A percentile compares a stretch with the other conserved stretches of the same genome.
These are phyloP conservation scores for Xiphophorus birchmanni DNA, from an alignment of 2,797 vertebrate species.

Conservation along the genomic window DNA sequence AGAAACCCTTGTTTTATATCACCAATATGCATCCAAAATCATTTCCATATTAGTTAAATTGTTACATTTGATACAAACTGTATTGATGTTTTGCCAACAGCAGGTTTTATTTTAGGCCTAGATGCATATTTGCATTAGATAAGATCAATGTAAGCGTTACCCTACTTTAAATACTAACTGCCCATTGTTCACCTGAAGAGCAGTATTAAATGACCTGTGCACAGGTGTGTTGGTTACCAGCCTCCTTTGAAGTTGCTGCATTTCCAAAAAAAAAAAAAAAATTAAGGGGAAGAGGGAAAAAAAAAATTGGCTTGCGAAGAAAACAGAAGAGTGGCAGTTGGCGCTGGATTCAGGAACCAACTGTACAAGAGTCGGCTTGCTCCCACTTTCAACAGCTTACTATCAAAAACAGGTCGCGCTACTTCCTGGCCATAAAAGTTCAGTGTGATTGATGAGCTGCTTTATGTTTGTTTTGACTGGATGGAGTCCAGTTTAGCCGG, in stretches of 20 bases:
- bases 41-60: not conserved
- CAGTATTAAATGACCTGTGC: constrained; percentile 14
- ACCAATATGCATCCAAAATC: not conserved
- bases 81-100: not conserved
- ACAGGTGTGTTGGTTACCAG: constrained; percentile 38
- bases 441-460: constrained; percentile 69
- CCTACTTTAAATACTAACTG: constrained; percentile 21
- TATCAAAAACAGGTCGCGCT: constrained; percentile 72
- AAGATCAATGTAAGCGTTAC: constrained; percentile 7
- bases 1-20: not conserved
- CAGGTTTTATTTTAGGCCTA: not conserved
- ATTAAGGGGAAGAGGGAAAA: not conserved
- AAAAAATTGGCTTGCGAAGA: constrained; percentile 52
- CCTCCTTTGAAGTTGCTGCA: constrained; percentile 58
- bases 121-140: not conserved
- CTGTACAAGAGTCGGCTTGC: constrained; percentile 73
- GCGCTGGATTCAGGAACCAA: constrained; percentile 69
- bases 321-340: constrained; percentile 73
- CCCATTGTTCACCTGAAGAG: constrained; percentile 23
- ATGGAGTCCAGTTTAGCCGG: constrained; percentile 67
- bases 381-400: constrained; percentile 56
- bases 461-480: constrained; percentile 79
- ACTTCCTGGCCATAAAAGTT: constrained; percentile 73
- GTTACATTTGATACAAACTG: not conserved
- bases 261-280: constrained; percentile 16